Evolutionary conservation across 2,888 invertebrate genomes (phyloP), one percentile per base, ranked within the genome.

Genomic region (Atethmia centrago): DNA sequence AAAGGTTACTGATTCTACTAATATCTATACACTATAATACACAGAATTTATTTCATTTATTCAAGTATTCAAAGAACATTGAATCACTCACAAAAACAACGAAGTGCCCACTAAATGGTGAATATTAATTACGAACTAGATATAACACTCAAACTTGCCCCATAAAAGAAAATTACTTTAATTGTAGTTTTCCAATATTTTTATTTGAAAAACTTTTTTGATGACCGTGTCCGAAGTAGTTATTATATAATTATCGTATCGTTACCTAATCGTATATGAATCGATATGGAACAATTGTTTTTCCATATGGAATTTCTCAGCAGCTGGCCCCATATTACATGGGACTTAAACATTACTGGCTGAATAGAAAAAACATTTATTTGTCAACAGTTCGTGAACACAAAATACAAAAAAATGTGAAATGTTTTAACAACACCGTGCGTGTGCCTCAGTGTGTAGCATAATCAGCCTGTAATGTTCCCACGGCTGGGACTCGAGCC

Each of bases 151-250:
- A 28, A 45, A 72, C 36, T 71, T 63, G 36, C 31, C 16, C 31
- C 31, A 74, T 42, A n/a, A 59, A 74, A 55, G 45, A 59, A 62
- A 71, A 51, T 65, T 28, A 55, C n/a, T 64, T 40, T 36, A 59
- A 64, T 63, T 19, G 28, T 45, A 63, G 53, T 21, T 58, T 59
- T 74, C 14, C 9, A 61, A 31, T 51, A 59, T 74, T 74, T 58
- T 64, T 71, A 62, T 58, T n/a, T 51, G 14, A 25, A 53, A 58
- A 74, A 59, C 47, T 42, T 53, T n/a, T 66, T 55, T 49, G 40
- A 45, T 61, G 19, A 31, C 36, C 49, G 28, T 66, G 28, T 56
- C 40, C 47, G 21, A 55, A 49, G 58, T 36, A 64, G 31, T 64
- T 67, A 70, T 71, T 59, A 40, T 7, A 25, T 28, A 55, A 55